Evolutionary conservation across 2,113 vertebrate species (phyloP).

Genomic region (Amblyornis subalaris): DNA sequence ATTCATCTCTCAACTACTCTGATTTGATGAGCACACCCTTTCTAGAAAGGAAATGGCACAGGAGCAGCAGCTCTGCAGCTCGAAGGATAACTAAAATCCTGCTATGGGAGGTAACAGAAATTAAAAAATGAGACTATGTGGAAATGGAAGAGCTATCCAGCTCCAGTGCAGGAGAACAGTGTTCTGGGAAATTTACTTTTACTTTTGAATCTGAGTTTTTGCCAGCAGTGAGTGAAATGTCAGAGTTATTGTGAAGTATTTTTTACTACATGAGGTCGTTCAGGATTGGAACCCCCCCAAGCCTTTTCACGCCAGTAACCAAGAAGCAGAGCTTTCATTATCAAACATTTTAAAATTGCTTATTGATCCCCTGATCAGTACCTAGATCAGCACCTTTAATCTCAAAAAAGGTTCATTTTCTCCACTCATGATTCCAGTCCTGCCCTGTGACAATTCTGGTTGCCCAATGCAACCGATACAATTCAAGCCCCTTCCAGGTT

Average conservation of each 20-base stretch:
- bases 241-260: background rate
- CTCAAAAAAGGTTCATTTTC: background rate
- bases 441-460: background rate
- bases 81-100: background rate
- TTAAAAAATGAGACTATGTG: background rate
- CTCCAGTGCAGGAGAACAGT: background rate
- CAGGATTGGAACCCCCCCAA: background rate
- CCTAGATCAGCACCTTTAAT: background rate
- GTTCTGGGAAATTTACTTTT: background rate
- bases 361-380: background rate
- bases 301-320: background rate
- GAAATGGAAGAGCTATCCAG: background rate
- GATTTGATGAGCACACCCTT: background rate
- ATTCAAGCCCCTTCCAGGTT: constrained; percentile 32
- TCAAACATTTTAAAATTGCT: background rate
- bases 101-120: background rate
- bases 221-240: background rate
- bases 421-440: background rate
- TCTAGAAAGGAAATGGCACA: background rate
- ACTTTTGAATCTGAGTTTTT: background rate
- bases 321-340: background rate
- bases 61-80: background rate
- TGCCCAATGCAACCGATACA: background rate
- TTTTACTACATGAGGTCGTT: background rate
- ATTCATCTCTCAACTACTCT: background rate